Base-by-base conservation (phyloP, 2,888 invertebrate species). In the Erpobdella octoculata region DNA sequence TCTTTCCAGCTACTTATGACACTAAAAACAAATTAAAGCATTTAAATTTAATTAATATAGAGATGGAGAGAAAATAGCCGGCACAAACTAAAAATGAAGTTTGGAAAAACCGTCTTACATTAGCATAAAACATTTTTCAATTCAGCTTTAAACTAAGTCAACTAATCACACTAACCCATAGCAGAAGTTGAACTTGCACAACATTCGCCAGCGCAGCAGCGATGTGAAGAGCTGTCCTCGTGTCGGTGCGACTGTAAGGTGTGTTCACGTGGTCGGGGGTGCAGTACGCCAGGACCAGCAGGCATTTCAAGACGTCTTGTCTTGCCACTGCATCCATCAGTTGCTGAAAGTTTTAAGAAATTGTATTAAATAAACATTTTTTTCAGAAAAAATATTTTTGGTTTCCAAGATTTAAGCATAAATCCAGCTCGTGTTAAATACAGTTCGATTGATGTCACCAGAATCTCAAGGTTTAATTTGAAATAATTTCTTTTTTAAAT, bases 111-210 rank as follows among this genome's bases (percentile, higher is more conserved):
- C n/a, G n/a, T n/a, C n/a, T n/a, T n/a, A n/a, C n/a, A n/a, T n/a
- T n/a, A n/a, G n/a, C n/a, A n/a, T n/a, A n/a, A n/a, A n/a, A n/a
- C n/a, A n/a, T n/a, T n/a, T n/a, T n/a, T n/a, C n/a, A n/a, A n/a
- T 59, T 21, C 15, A 18, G 15, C 15, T 3, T 2, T n/a, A n/a
- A 21, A 25, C 2, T 2, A 25, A 3, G 25, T 2, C 2, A 21
- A 25, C 59, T 25, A 25, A n/a, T 25, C 8, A 28, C 2, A 77
- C 87, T 85, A 84, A 95, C 95, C 95, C 95, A 96, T 81, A 96
- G 88, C 64, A 96, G 87, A 61, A 96, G 87, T 83, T 95, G 95
- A 15, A 93, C 90, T 79, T 93, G 89, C 71, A 93, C 90, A 75
- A 93, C 86, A 81, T 92, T 92, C 4, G 82, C 82, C 6, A 83